Evolutionary conservation across 2,888 invertebrate species (phyloP), one percentile per base, ranked within the genome.

Genomic region (Yponomeuta evonymella): DNA sequence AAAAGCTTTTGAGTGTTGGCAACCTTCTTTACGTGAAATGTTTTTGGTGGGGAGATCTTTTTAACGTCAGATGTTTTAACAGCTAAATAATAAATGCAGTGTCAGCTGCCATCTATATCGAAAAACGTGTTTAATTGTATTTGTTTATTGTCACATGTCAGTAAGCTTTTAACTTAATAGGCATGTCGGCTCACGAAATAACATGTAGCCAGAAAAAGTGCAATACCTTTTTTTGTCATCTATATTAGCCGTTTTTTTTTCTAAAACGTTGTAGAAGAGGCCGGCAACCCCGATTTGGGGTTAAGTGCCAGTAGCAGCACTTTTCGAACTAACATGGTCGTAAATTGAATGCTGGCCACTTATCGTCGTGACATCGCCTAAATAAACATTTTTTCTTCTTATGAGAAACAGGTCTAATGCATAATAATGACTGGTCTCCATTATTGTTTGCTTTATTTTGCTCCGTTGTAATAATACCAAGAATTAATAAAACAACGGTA

Each of bases 361-460:
- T 71, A 72, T 72, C 72, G 72, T 71, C 74, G 71, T 70, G 70
- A 30, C 72, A 74, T 74, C 71, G 76, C 78, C 80, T 83, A 83
- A 81, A 82, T 79, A 85, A 86, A 86, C 83, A 85, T 84, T 79
- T 79, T 79, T 58, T 58, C 5, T 58, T 58, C 77, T 79, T 76
- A 77, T 43, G 69, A 43, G 43, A 43, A 74, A 75, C 77, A 77
- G 78, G 70, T 70, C 65, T 11, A 48, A 43, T 65, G 65, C 11
- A 11, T 23, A 63, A 63, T 23, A 65, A 29, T 58, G 12, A 58
- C 1, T 58, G 51, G 51, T 58, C 51, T 58, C 51, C 51, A 12
- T 58, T 5, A 12, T 12, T 15, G 15, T 58, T 58, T 58, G 15
- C 51, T 15, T 58, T 15, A 15, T 15, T 15, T 15, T 15, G 15